Conservation (phyloP, 2,888 invertebrate genomes). For the Seira sanloemensis region DNA sequence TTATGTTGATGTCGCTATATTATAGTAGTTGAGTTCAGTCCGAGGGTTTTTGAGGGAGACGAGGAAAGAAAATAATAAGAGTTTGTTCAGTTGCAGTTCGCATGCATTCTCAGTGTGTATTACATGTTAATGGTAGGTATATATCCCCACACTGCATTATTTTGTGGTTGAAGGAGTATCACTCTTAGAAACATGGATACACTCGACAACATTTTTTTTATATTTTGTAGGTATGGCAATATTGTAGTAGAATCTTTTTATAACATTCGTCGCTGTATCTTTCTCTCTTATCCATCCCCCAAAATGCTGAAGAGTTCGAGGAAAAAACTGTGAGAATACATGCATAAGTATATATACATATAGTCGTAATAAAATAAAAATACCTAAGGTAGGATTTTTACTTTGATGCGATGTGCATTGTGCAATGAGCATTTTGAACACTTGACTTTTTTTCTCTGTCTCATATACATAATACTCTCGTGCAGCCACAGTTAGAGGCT, state of each 20-base stretch:
- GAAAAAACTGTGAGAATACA: too few species aligned
- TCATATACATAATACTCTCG: background rate
- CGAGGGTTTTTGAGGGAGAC: background rate
- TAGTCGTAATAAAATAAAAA: background rate
- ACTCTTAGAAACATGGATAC: background rate
- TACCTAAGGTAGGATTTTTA: background rate
- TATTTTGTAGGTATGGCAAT: background rate
- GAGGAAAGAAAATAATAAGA: background rate
- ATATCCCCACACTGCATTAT: background rate
- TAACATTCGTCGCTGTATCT: background rate
- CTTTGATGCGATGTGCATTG: background rate
- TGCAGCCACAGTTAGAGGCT: background rate
- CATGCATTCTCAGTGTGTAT: background rate
- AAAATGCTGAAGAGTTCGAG: too few species aligned
- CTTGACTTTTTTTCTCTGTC: background rate
- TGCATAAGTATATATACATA: too few species aligned
- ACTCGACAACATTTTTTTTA: conserved; percentile 1
- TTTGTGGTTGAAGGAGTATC: conserved; percentile 1
- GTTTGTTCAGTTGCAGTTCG: conserved; percentile 20
- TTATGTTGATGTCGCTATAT: background rate
- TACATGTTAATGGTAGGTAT: background rate
- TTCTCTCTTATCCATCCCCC: background rate
- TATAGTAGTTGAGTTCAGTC: too few species aligned
- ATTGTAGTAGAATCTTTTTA: background rate
- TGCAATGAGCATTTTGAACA: background rate